Evolutionary conservation across 1,140 invertebrate species (phyloP), one percentile per base, ranked within the genome.

Genomic region (Mactra quadrangularis): DNA sequence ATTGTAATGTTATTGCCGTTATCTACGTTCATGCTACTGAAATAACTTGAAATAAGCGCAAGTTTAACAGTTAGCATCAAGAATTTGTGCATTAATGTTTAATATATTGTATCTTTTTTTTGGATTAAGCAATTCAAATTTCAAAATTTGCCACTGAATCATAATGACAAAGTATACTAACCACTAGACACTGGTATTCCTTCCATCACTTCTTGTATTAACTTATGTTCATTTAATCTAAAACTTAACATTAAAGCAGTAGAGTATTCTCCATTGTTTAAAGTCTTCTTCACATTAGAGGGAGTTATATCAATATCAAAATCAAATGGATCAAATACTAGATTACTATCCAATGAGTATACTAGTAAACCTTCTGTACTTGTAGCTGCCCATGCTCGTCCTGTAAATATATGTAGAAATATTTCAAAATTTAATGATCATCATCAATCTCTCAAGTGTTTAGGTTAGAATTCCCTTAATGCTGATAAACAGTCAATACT

Each of bases 341-440:
- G 92, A 75, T 95, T 95, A 33, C 95, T 94, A 88, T 97, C 97
- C 29, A 99, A 94, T 0, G 97, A 96, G 93, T 99, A 99, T 53
- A 99, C 94, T 1, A 99, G 92, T 0, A 99, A 94, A 6, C 98
- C 99, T 94, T 99, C 98, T 0, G 98, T 99, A 0, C 97, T 97
- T 0, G 96, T 96, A 2, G 97, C 97, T 17, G 96, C 96, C 95
- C 97, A 99, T 7, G 96, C 95, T 92, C 97, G 95, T 3, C 98
- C 96, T 95, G 89, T 33, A 90, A 90, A 76, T 29, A 57, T 0
- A 77, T 15, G 1, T 62, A 62, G 7, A n/a, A n/a, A n/a, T n/a
- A n/a, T n/a, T n/a, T n/a, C n/a, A n/a, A n/a, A n/a, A n/a, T n/a
- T n/a, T n/a, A n/a, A n/a, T n/a, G n/a, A n/a, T n/a, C n/a, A n/a